Evolutionary conservation across 2,113 vertebrate genomes (phyloP).

Genomic region (Anoplopoma fimbria): DNA sequence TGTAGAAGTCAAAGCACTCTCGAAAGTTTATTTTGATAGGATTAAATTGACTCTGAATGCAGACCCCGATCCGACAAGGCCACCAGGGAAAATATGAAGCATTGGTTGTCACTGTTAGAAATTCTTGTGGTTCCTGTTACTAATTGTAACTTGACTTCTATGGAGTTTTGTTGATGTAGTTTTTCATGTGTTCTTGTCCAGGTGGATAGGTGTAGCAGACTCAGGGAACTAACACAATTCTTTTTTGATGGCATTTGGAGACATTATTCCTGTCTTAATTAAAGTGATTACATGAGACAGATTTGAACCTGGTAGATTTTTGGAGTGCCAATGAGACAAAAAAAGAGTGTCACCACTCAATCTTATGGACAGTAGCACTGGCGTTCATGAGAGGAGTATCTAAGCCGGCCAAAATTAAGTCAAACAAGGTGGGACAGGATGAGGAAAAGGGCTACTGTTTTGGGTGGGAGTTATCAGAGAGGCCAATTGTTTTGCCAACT

Average conservation of each 20-base stretch:
- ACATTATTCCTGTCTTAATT: neutral
- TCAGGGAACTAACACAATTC: neutral
- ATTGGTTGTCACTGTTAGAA: slow-evolving; percentile 34
- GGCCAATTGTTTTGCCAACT: slow-evolving; percentile 39
- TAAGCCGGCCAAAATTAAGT: slow-evolving; percentile 11
- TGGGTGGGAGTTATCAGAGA: slow-evolving; percentile 42
- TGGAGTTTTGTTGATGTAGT: slow-evolving; percentile 9
- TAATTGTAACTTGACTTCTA: slow-evolving; percentile 4
- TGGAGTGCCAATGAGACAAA: neutral
- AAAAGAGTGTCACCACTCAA: neutral
- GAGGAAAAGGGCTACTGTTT: slow-evolving; percentile 32
- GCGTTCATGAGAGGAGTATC: slow-evolving; percentile 11
- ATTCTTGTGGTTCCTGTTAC: slow-evolving; percentile 3
- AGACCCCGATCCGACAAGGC: slow-evolving; percentile 39
- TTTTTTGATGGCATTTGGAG: neutral
- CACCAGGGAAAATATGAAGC: slow-evolving; percentile 48
- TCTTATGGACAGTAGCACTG: neutral
- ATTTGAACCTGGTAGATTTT: neutral
- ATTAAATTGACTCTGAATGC: slow-evolving; percentile 53
- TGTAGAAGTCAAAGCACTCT: slow-evolving; percentile 13
- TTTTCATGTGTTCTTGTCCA: neutral
- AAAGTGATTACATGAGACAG: too few species aligned
- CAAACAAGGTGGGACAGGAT: slow-evolving; percentile 32
- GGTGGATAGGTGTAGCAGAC: neutral
- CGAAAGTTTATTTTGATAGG: slow-evolving; percentile 65